A percentile compares a stretch with the other conserved stretches of the same genome.
Evolutionary conservation across 53 echinoderm and acorn worm genomes (phyloP).

Genomic region (Mesocentrotus franciscanus): DNA sequence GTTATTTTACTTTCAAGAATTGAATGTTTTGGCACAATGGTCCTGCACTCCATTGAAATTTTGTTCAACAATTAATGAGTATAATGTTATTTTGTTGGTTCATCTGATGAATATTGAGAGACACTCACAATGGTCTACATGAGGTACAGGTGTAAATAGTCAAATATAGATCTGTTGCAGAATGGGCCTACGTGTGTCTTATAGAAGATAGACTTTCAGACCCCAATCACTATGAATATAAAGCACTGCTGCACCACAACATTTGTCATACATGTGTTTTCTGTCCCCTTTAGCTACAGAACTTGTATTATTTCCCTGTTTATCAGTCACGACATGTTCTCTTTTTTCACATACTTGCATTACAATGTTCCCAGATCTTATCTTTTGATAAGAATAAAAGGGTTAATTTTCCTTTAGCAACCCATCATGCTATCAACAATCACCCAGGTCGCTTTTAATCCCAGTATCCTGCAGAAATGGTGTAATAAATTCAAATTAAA

Average conservation of each 20-base stretch:
- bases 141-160: neutral
- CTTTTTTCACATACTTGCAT: neutral
- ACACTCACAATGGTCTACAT: no score
- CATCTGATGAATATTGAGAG: no score
- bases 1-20: neutral
- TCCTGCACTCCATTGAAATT: neutral
- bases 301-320: neutral
- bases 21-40: neutral
- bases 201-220: neutral
- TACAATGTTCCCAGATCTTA: neutral
- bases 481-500: slow-evolving; percentile 42
- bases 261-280: neutral
- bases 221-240: neutral
- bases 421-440: neutral
- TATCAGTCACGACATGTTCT: neutral
- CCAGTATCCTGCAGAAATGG: neutral
- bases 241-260: neutral
- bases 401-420: neutral
- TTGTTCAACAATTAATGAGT: no score
- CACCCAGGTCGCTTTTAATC: neutral
- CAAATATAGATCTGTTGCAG: neutral
- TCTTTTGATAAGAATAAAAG: neutral
- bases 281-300: slow-evolving; percentile 11
- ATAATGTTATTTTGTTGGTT: no score
- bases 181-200: neutral